Conservation (phyloP, 2,888 invertebrate genomes). For the Eupithecia exiguata region DNA sequence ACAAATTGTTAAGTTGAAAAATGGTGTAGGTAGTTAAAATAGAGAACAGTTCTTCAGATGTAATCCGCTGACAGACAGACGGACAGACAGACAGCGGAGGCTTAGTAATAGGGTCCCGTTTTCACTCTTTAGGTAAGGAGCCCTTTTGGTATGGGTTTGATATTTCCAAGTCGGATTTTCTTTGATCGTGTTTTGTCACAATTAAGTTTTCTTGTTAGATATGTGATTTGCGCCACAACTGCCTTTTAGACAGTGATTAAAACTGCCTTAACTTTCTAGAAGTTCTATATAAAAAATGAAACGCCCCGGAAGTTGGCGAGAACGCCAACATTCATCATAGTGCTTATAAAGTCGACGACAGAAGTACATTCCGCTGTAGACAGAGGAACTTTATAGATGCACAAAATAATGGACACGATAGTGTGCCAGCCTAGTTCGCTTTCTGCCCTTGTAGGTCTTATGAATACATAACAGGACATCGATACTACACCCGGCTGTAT, state of each 20-base stretch:
- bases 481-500: too few species aligned
- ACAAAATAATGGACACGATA: slow-evolving; percentile 20
- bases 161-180: too few species aligned
- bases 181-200: not conserved
- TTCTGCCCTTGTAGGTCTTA: too few species aligned
- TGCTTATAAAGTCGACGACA: slow-evolving; percentile 61
- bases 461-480: too few species aligned
- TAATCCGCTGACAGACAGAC: too few species aligned
- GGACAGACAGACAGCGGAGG: too few species aligned
- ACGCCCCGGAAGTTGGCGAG: slow-evolving; percentile 56
- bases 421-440: not conserved
- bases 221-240: not conserved
- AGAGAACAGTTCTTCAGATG: too few species aligned
- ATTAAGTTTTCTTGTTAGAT: not conserved
- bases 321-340: slow-evolving; percentile 63
- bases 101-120: too few species aligned
- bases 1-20: too few species aligned
- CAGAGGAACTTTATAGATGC: slow-evolving; percentile 13
- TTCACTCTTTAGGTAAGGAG: too few species aligned
- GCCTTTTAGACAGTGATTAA: not conserved
- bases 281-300: slow-evolving; percentile 32
- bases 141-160: too few species aligned
- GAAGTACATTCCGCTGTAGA: slow-evolving; percentile 51
- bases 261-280: slow-evolving; percentile 20
- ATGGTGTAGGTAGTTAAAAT: too few species aligned